phyloP scores from a whole-genome alignment of 2,888 invertebrate genomes.

The Trichopria drosophilae region DNA sequence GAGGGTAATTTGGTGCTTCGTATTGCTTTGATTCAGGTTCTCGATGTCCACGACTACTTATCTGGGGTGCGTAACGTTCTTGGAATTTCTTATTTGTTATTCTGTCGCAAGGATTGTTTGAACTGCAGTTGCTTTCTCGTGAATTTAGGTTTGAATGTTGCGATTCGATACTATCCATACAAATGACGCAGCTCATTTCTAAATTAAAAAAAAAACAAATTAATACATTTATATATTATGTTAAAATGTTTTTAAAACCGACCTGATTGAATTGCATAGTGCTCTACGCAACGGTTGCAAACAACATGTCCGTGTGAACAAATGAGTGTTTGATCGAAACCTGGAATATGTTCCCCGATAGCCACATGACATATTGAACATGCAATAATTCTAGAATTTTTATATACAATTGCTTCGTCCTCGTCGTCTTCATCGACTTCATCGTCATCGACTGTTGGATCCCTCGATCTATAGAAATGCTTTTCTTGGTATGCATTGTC shows the following conservation, averaged over 20 bases:
- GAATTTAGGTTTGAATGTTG: constrained; percentile 38
- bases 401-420: constrained; percentile 32
- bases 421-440: constrained; percentile 35
- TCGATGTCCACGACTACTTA: constrained; percentile 25
- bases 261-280: constrained; percentile 47
- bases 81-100: constrained; percentile 29
- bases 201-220: constrained; percentile 1
- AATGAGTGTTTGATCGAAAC: constrained; percentile 37
- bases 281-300: constrained; percentile 48
- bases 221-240: constrained; percentile 7
- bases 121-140: constrained; percentile 29
- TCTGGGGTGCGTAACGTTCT: constrained; percentile 15
- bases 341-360: constrained; percentile 30
- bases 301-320: constrained; percentile 45
- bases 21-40: constrained; percentile 33
- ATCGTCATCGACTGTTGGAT: constrained; percentile 6
- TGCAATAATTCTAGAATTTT: constrained; percentile 21
- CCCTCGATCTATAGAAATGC: constrained; percentile 16
- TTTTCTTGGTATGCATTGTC: no score
- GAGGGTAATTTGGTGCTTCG: no score
- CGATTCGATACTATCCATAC: constrained; percentile 35
- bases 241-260: constrained; percentile 10
- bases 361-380: constrained; percentile 9
- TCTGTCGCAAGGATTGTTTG: constrained; percentile 15
- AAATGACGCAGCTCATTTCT: constrained; percentile 43